Base-by-base conservation (phyloP, 2,113 vertebrate genomes). In the Cichladusa arquata region DNA sequence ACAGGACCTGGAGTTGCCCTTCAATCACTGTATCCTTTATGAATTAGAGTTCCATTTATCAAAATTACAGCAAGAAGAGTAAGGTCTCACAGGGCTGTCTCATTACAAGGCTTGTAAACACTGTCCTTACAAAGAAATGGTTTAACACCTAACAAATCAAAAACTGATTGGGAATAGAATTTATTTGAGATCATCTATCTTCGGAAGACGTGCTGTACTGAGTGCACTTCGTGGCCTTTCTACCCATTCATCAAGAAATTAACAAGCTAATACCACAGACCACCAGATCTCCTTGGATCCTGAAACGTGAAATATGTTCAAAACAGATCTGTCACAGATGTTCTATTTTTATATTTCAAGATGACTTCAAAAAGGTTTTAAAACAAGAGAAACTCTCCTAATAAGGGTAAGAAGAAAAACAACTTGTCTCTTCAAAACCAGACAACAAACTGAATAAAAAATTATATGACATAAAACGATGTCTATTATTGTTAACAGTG, bases 41-140 rank as follows among this genome's bases (percentile, higher is more conserved):
- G 97, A 98, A 98, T 98, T 97, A 98, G 96, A 98, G 93, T 95
- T 97, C 97, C 97, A 98, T 99, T 98, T 98, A 98, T 99, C 98
- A 99, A 98, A 97, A 98, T 98, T 98, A 98, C 94, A 97, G 96
- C 95, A 97, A 95, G 97, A 97, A 96, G 97, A 97, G 97, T 95
- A 98, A 97, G 97, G 97, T 98, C 97, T 98, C 97, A 88, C 81
- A 98, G 97, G 97, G 97, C 97, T 94, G 97, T 95, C 98, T 98
- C 97, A 98, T 98, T 98, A 98, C 97, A 98, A 97, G 98, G 85
- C 97, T 97, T 98, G 97, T 98, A 98, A 98, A 98, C 97, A 98
- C 97, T 97, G 97, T 98, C 98, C 97, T 98, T 98, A 98, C 96
- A 97, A 98, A 98, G 97, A 97, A 98, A 96, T 97, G 97, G 97